A percentile compares a stretch with the other conserved stretches of the same genome.
These are phyloP conservation scores for Trilocha varians DNA, from an alignment of 2,888 invertebrate genomes.

Conservation along the genomic window DNA sequence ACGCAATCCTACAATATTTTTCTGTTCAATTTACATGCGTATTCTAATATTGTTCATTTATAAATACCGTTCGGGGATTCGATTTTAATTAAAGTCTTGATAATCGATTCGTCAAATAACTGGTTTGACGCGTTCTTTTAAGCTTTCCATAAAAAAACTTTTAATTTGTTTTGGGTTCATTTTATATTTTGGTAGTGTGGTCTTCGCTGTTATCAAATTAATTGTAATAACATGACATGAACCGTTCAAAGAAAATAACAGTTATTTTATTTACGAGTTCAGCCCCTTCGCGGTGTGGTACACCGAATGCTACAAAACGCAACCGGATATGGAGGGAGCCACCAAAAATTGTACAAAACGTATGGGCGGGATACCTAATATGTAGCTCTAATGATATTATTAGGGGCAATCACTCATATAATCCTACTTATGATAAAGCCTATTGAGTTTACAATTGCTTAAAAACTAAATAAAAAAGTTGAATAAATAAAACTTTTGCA, in stretches of 20 bases:
- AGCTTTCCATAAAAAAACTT: background rate
- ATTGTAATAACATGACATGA: constrained; percentile 3
- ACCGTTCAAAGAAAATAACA: constrained; percentile 9
- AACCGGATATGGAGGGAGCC: constrained; percentile 38
- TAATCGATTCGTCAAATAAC: background rate
- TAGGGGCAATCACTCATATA: constrained; percentile 27
- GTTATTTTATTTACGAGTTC: constrained; percentile 6
- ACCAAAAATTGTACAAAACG: constrained; percentile 55
- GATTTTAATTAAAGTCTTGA: background rate
- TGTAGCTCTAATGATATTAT: constrained; percentile 52
- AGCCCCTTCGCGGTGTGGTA: constrained; percentile 8
- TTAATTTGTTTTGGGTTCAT: background rate
- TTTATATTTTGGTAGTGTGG: background rate
- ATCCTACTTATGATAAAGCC: too few relatives aligned
- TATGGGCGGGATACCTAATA: constrained; percentile 51
- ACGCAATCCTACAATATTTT: constrained; percentile 23
- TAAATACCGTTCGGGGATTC: constrained; percentile 9
- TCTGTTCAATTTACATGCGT: constrained; percentile 35
- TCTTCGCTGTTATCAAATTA: background rate
- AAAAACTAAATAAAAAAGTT: too few relatives aligned
- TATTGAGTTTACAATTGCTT: too few relatives aligned
- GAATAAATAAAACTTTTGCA: too few relatives aligned
- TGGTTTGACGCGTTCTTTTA: background rate
- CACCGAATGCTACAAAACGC: constrained; percentile 28
- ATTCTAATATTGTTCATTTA: constrained; percentile 13